Evolutionary conservation across 2,113 vertebrate species (phyloP).

Genomic region (Callaeas wilsoni): DNA sequence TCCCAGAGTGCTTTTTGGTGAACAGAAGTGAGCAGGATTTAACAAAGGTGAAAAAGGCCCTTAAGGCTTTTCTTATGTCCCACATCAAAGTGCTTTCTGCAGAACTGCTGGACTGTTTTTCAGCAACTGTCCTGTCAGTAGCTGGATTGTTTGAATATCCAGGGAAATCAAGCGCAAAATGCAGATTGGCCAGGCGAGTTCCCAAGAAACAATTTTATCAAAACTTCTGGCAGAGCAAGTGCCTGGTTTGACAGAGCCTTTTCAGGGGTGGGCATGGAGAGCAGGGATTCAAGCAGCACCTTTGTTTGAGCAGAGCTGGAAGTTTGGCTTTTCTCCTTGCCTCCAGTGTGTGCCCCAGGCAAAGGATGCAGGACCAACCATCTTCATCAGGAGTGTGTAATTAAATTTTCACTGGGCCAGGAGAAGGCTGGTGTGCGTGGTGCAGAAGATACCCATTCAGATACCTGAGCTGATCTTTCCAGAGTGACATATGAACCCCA

Average conservation of each 20-base stretch:
- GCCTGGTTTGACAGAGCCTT: not conserved
- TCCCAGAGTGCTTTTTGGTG: not conserved
- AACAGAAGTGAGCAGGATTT: not conserved
- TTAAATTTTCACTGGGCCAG: not conserved
- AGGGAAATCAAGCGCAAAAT: not conserved
- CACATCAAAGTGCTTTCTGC: not conserved
- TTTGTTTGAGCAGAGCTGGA: not conserved
- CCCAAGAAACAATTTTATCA: conserved; percentile 11
- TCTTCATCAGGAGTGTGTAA: not conserved
- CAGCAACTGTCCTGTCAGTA: not conserved
- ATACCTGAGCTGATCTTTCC: not conserved
- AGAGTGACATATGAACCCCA: not conserved
- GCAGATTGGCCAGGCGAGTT: not conserved
- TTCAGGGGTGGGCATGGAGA: not conserved
- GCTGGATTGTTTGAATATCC: not conserved
- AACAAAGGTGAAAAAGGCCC: not conserved
- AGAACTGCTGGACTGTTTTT: not conserved
- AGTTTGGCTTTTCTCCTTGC: not conserved
- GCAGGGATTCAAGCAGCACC: not conserved
- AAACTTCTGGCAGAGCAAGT: not conserved
- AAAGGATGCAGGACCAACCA: not conserved
- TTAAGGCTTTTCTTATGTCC: not conserved
- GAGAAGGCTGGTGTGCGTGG: not conserved
- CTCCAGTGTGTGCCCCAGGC: not conserved
- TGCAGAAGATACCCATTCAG: not conserved